A percentile compares a stretch with the other conserved stretches of the same genome.
Conservation (phyloP, 2,888 invertebrate genomes). For the Melinopterus prodromus region DNA sequence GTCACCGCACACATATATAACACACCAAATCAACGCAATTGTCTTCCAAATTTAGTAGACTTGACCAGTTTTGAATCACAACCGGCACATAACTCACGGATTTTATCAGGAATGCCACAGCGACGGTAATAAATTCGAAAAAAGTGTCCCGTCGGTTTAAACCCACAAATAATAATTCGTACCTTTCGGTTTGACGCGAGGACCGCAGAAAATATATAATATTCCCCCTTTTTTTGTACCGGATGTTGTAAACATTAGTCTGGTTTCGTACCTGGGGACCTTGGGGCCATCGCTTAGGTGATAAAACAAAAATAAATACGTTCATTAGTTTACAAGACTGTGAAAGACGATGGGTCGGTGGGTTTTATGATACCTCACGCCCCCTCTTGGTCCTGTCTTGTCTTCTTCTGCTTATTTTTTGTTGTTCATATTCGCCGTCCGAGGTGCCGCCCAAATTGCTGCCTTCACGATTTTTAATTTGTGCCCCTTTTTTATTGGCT, state of each 20-base stretch:
- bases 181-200: not conserved
- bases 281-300: not conserved
- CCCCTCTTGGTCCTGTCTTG: not conserved
- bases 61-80: no score
- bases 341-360: not conserved
- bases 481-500: not conserved
- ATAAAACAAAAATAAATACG: conserved; percentile 23
- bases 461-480: conserved; percentile 24
- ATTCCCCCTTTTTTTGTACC: not conserved
- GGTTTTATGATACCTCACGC: not conserved
- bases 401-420: not conserved
- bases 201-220: not conserved
- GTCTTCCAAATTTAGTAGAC: not conserved
- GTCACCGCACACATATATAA: not conserved
- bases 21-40: not conserved
- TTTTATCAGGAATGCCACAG: not conserved
- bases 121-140: not conserved
- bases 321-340: conserved; percentile 12
- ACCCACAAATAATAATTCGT: not conserved
- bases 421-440: not conserved
- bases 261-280: not conserved
- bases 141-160: not conserved
- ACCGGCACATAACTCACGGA: not conserved
- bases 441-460: conserved; percentile 9
- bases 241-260: not conserved